These are phyloP conservation scores for Galbula dea DNA, from an alignment of 2,113 vertebrate genomes.

Conservation along the genomic window DNA sequence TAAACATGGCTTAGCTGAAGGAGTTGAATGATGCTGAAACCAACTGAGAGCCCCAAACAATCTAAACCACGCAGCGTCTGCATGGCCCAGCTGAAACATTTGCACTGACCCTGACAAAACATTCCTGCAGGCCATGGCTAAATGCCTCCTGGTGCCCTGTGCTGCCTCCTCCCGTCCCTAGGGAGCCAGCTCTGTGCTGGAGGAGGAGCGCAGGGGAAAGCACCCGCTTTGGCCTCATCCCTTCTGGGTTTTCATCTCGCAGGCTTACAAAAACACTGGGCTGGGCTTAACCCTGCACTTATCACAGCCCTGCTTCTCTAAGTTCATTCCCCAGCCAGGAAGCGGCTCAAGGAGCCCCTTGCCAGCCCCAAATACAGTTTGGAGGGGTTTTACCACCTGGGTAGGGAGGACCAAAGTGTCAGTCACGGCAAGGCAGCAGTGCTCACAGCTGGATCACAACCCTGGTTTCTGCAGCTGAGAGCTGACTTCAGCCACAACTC, in stretches of 20 bases:
- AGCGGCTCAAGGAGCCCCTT: background rate
- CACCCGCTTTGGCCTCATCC: background rate
- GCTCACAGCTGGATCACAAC: background rate
- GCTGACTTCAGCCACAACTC: background rate
- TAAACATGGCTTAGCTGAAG: constrained; percentile 18
- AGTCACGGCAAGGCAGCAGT: background rate
- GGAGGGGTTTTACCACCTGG: background rate
- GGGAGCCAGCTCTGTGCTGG: background rate
- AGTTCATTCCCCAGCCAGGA: background rate
- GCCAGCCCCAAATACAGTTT: background rate
- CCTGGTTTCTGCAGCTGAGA: constrained; percentile 24
- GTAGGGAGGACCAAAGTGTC: background rate
- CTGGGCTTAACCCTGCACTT: background rate
- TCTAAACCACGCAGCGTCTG: background rate
- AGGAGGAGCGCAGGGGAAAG: background rate
- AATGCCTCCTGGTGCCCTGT: background rate
- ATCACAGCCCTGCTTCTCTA: background rate
- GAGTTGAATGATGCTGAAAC: background rate
- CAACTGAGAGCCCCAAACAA: background rate
- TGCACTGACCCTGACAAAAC: background rate
- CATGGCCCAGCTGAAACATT: background rate
- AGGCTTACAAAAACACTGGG: background rate
- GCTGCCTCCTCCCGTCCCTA: background rate
- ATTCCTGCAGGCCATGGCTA: background rate
- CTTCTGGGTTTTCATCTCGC: background rate